Base-by-base conservation (phyloP, 2,888 invertebrate species). In the Drosophila niveifrons region DNA sequence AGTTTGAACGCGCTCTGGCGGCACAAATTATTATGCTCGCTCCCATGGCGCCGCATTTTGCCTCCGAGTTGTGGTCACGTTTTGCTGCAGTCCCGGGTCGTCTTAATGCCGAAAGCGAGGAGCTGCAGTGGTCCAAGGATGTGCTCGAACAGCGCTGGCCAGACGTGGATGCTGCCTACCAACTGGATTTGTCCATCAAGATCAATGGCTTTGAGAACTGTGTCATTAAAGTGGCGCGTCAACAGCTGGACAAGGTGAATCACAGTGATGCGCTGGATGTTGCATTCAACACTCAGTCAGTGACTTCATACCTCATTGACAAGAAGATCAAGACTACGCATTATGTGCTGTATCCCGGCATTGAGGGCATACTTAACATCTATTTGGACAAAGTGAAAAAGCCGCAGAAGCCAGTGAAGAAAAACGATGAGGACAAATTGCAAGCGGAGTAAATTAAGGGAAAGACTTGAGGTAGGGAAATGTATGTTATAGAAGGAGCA, bases 41-140 rank as follows among this genome's bases (percentile, higher is more conserved):
- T 3, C 98, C 98, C 0, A 94, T 98, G 89, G 96, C 97, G 0
- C 99, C 99, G 0, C 96, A 97, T 92, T 98, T 98, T 92, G 95
- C 97, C 34, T 96, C 96, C 0, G 98, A 98, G 92, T 92, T 98
- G 13, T 99, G 98, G 98, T 94, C 95, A 18, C 97, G 96, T 52
- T 95, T 97, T 85, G 92, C 94, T 36, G 94, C 94, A 0, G 95
- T 95, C 2, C 94, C 95, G 3, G 93, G 95, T 79, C 94, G 94
- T 77, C 83, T 94, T 11, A 93, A 93, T 85, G 77, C 77, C 0
- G 68, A 89, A 62, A 91, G 93, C 3, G 86, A 90, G 9, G 93
- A 94, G 76, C 93, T 97, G 51, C 90, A 94, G 51, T 96, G 96
- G 95, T 93, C 95, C 57, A 93, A 94, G 89, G 93, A 94, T 90